Evolutionary conservation across 2,113 vertebrate species (phyloP).

Genomic region (Megaleporinus macrocephalus): DNA sequence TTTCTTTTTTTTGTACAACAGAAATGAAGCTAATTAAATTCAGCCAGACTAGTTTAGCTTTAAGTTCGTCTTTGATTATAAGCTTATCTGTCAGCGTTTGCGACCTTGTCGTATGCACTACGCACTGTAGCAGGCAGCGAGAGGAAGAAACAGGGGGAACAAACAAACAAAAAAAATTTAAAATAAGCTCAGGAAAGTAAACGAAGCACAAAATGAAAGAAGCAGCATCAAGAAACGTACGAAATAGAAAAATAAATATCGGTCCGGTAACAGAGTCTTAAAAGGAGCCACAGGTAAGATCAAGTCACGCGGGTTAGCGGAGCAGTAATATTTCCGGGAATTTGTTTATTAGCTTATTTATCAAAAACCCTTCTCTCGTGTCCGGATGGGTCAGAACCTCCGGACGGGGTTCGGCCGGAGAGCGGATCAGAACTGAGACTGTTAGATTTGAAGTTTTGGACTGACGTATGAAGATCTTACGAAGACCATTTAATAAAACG

Average conservation of each 20-base stretch:
- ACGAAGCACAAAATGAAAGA: conserved; percentile 2
- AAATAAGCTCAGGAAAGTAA: conserved; percentile 10
- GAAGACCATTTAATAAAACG: conserved; percentile 2
- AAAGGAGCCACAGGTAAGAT: conserved; percentile 39
- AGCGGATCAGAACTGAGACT: too few relatives aligned
- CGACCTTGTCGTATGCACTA: conserved; percentile 37
- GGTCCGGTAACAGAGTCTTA: conserved; percentile 40
- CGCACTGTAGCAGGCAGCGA: not conserved
- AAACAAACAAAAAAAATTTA: conserved; percentile 30
- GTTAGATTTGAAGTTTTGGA: too few relatives aligned
- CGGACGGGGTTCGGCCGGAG: too few relatives aligned
- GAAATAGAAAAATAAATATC: conserved; percentile 58
- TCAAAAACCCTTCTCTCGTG: too few relatives aligned
- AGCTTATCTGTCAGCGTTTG: conserved; percentile 33
- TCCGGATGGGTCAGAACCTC: too few relatives aligned
- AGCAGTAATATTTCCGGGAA: not conserved
- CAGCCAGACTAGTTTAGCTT: conserved; percentile 13
- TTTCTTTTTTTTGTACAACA: not conserved
- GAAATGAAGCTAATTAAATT: conserved; percentile 29
- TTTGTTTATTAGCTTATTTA: not conserved
- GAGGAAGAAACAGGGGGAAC: not conserved
- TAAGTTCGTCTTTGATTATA: conserved; percentile 8
- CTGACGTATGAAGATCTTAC: conserved; percentile 10
- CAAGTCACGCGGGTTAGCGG: not conserved
- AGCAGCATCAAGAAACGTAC: conserved; percentile 47